Conservation (phyloP, 2,888 invertebrate genomes). For the Amaurobius ferox region DNA sequence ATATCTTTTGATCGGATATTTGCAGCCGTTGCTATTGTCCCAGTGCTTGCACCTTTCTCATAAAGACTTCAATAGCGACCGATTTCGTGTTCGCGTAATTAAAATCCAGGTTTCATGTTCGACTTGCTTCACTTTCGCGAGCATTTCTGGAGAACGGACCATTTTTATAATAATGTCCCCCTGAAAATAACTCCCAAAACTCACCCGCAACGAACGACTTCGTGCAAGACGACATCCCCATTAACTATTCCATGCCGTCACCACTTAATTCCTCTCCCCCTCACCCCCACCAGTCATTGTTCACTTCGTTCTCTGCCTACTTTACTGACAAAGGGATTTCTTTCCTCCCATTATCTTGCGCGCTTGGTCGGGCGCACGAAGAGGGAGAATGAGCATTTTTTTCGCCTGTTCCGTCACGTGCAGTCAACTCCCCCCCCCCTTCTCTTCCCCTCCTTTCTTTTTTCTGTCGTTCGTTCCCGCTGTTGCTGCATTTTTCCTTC, state of each 20-base stretch:
- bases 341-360: constrained; percentile 25
- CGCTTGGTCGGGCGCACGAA: constrained; percentile 25
- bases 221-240: constrained; percentile 19
- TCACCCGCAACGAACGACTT: not conserved
- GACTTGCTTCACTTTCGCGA: not conserved
- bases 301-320: constrained; percentile 39
- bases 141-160: not conserved
- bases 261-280: constrained; percentile 28
- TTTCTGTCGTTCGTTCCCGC: constrained; percentile 1
- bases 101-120: not conserved
- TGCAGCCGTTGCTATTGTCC: too few relatives aligned
- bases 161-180: not conserved
- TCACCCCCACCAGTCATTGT: constrained; percentile 27
- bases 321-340: constrained; percentile 45
- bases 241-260: constrained; percentile 46
- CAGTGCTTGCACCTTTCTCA: too few relatives aligned
- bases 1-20: too few relatives aligned
- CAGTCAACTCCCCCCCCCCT: not conserved
- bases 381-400: not conserved
- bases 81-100: not conserved
- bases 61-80: too few relatives aligned
- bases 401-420: constrained; percentile 28
- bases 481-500: constrained; percentile 6
- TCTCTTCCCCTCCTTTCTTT: not conserved
- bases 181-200: constrained; percentile 2